Evolutionary conservation across 2,888 invertebrate genomes (phyloP), one percentile per base, ranked within the genome.

Genomic region (Drosophila kuntzei): DNA sequence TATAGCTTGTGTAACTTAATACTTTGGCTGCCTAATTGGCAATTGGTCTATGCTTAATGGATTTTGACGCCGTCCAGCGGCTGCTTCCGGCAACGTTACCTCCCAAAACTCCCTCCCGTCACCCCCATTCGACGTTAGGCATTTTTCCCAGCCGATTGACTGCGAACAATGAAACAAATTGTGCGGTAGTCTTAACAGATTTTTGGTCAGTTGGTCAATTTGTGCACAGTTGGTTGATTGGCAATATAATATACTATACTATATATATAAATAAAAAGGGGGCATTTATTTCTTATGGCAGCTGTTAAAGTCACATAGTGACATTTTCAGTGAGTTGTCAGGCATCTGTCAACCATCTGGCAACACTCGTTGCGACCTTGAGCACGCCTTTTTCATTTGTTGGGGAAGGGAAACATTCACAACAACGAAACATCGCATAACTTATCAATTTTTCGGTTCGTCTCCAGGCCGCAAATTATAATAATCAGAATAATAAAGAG

Each of bases 1-100:
- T 16, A 37, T 9, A 43, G 54, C 51, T 67, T 74, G 71, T 75
- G 76, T 76, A 76, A 76, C 76, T 62, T 44, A 79, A 76, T 79
- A 76, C 71, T 51, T 61, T 59, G 50, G 60, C 70, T 66, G 61
- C 50, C 81, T 81, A 78, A 79, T 76, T 80, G 76, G 63, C 76
- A 82, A 82, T 82, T 82, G 87, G 88, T 27, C 80, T 77, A 88
- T 71, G 82, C 57, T 54, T 79, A 81, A 81, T 88, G 82, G 87
- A 86, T 73, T 83, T 86, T 80, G 86, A 82, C 83, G 78, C 70
- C 59, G 70, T 74, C 34, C 63, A 63, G 69, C 49, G 46, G 3
- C 41, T 41, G 83, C 72, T 80, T 86, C 80, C 88, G 86, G 54
- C 69, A 20, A 36, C 32, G 50, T 58, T 65, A 34, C 37, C 50